Evolutionary conservation across 1,140 invertebrate species (phyloP).

Genomic region (Drosophila elegans): DNA sequence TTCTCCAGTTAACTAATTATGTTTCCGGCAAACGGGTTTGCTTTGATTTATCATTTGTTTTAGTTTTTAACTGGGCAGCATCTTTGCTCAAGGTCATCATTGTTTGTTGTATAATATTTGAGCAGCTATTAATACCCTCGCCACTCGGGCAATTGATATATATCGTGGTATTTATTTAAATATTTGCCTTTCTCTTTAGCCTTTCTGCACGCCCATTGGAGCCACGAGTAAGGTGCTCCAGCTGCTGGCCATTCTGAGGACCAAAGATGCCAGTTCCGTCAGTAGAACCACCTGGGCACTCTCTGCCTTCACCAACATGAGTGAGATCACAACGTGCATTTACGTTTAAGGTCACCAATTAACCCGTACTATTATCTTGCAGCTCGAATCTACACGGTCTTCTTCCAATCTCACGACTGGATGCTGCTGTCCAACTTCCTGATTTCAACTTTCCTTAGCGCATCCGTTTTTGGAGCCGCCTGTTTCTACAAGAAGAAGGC

Average conservation of each 20-base stretch:
- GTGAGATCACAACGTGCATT: conserved; percentile 85
- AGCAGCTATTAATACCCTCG: conserved; percentile 61
- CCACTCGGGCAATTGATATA: conserved; percentile 36
- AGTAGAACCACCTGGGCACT: conserved; percentile 89
- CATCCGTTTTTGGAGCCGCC: conserved; percentile 86
- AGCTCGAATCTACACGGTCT: conserved; percentile 89
- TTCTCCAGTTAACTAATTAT: conserved; percentile 46
- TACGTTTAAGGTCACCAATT: conserved; percentile 2
- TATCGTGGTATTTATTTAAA: conserved; percentile 9
- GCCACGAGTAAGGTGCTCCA: conserved; percentile 90
- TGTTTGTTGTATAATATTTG: conserved; percentile 73
- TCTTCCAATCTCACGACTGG: conserved; percentile 88
- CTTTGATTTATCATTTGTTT: conserved; percentile 19
- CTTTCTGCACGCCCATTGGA: conserved; percentile 89
- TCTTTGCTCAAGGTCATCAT: conserved; percentile 55
- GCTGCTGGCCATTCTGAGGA: conserved; percentile 87
- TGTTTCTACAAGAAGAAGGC: conserved; percentile 85
- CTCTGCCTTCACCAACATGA: conserved; percentile 89
- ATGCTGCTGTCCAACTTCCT: conserved; percentile 88
- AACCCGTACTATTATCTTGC: conserved; percentile 57
- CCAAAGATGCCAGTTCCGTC: conserved; percentile 88
- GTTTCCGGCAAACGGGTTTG: conserved; percentile 38
- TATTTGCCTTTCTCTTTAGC: conserved; percentile 84
- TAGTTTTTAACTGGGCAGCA: conserved; percentile 39
- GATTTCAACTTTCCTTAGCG: conserved; percentile 87